Percentiles rank a stretch among this genome's conserved stretches.
Conservation (phyloP, 2,888 invertebrate species). For the Octodonta nipae region DNA sequence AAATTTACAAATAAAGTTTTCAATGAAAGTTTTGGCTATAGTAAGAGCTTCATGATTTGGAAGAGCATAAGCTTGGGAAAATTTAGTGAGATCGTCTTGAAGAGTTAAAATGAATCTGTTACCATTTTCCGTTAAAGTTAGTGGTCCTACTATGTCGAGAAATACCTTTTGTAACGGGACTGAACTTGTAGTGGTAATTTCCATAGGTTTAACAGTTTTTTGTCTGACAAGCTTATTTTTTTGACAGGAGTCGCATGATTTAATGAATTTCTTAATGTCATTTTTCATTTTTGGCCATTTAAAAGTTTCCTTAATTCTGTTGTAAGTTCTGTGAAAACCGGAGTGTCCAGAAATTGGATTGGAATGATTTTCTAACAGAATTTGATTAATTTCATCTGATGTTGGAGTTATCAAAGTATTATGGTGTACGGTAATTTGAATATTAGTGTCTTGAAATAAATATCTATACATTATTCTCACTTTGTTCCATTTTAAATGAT, state of each 20-base stretch:
- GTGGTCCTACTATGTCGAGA: conserved; percentile 24
- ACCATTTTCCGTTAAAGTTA: conserved; percentile 20
- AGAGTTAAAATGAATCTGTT: conserved; percentile 27
- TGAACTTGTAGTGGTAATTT: conserved; percentile 20
- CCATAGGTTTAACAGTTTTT: conserved; percentile 13
- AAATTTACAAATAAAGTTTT: conserved; percentile 16
- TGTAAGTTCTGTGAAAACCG: conserved; percentile 6
- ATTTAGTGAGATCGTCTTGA: conserved; percentile 28
- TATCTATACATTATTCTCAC: too few species aligned
- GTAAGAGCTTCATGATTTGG: conserved; percentile 21
- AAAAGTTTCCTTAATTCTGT: conserved; percentile 18
- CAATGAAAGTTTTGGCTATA: conserved; percentile 19
- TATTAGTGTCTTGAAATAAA: too few species aligned
- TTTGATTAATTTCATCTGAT: background rate
- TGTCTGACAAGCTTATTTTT: conserved; percentile 18
- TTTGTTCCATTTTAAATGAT: too few species aligned
- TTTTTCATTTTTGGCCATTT: conserved; percentile 16
- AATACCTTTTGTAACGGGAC: conserved; percentile 21
- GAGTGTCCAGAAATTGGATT: background rate
- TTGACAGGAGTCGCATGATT: conserved; percentile 25
- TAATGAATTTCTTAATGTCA: conserved; percentile 23
- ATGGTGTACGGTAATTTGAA: too few species aligned
- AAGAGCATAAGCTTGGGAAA: conserved; percentile 18
- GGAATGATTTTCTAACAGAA: background rate
- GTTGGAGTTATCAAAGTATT: too few species aligned